Base-by-base conservation (phyloP, 2,797 vertebrate genomes). In the Tarsius wallacei region DNA sequence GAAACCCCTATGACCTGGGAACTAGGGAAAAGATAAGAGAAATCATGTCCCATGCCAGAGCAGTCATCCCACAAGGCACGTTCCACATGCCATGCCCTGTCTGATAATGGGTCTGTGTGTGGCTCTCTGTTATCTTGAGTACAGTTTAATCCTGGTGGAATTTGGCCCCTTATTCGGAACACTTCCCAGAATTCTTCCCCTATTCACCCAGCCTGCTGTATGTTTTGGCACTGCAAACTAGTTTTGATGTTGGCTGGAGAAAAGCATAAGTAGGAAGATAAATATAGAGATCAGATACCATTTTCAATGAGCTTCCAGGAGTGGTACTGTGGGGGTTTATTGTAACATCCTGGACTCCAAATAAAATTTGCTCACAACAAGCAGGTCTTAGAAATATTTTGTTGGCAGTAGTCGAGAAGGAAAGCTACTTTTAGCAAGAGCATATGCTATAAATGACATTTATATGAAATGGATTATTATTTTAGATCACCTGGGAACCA, bases 191-290 rank as follows among this genome's bases (percentile, higher is more conserved):
- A 86, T 63, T 64, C 68, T 19, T 78, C 63, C 71, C 89, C 51
- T 24, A 33, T 77, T 77, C 49, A 51, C 73, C 59, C 77, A 57
- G 71, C 9, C 66, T 64, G 51, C 76, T 95, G 87, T 96, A 81
- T 96, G 61, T 96, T 93, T 98, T 93, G 90, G 96, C 91, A 87
- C 68, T 49, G 31, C 24, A 51, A 88, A 71, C 59, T 83, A n/a
- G 3, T 96, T 96, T 92, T 96, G 64, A 90, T 93, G 82, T 78
- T 92, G 53, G 66, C 53, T 90, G 55, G 19, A 84, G 93, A 91
- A 94, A 97, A 94, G 80, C 71, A 24, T 85, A 95, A 96, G 90
- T 92, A 96, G 83, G 82, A 97, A 97, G 96, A 80, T 61, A 97
- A 97, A 88, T 87, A 92, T 19, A 81, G 57, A 91, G 80, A 91